Percentiles rank a stretch among this genome's conserved stretches.
phyloP scores from a whole-genome alignment of 2,113 vertebrate genomes.

The Engraulis encrasicolus region DNA sequence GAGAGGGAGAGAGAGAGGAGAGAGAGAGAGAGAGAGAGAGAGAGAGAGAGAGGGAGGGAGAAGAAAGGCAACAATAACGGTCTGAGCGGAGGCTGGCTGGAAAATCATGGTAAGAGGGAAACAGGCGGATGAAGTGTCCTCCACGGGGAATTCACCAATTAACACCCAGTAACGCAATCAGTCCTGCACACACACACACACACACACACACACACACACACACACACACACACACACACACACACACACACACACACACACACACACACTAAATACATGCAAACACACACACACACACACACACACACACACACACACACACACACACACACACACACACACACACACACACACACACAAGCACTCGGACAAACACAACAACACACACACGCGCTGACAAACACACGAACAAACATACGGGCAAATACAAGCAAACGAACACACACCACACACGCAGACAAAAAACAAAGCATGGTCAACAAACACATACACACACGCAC shows the following conservation, averaged over 20 bases:
- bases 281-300: too few species aligned
- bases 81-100: conserved; percentile 18
- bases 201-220: conserved; percentile 23
- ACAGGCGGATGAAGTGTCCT: conserved; percentile 42
- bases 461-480: too few species aligned
- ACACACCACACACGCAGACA: too few species aligned
- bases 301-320: too few species aligned
- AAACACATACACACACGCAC: too few species aligned
- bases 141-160: conserved; percentile 56
- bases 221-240: conserved; percentile 64
- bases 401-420: too few species aligned
- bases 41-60: not conserved
- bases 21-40: not conserved
- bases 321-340: too few species aligned
- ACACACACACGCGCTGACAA: conserved; percentile 48
- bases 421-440: too few species aligned
- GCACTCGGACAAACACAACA: conserved; percentile 32
- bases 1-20: conserved; percentile 3
- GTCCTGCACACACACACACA: conserved; percentile 21
- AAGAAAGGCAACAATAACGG: conserved; percentile 10
- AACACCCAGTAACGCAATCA: conserved; percentile 50
- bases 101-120: conserved; percentile 3
- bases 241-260: conserved; percentile 64
- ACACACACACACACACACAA: too few species aligned
- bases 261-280: conserved; percentile 43